phyloP scores from a whole-genome alignment of 2,797 vertebrate genomes.

The Cheirogaleus major region DNA sequence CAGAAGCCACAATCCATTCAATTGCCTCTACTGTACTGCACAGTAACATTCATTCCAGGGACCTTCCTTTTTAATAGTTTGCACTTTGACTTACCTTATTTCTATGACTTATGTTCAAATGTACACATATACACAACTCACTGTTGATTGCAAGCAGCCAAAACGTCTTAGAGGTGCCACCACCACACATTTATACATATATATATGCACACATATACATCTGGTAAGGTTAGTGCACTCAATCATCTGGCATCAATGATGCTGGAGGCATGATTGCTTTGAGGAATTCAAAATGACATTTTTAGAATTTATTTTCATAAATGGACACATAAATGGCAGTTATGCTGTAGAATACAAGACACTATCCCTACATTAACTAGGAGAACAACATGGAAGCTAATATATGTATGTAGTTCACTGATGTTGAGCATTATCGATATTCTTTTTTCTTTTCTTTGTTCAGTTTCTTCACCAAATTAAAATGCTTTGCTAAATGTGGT shows the following conservation, averaged over 20 bases:
- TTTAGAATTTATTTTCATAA: slow-evolving; percentile 36
- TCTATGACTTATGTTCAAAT: background rate
- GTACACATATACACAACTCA: background rate
- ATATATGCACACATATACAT: background rate
- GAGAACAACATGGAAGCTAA: background rate
- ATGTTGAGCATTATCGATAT: background rate
- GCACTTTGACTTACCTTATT: background rate
- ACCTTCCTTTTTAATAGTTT: slow-evolving; percentile 48
- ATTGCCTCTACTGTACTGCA: background rate
- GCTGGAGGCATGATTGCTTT: background rate
- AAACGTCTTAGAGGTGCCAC: background rate
- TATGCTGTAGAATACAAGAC: background rate
- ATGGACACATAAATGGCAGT: slow-evolving; percentile 7
- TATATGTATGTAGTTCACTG: background rate
- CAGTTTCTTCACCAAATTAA: slow-evolving; percentile 37
- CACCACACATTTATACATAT: background rate
- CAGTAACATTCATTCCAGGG: background rate
- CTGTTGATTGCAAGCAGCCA: background rate
- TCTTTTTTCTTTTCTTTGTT: background rate
- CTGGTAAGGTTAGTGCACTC: background rate
- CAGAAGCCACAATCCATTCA: background rate
- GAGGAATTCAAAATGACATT: slow-evolving; percentile 26
- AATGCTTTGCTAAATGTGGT: slow-evolving; percentile 30
- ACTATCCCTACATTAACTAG: background rate
- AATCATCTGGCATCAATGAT: background rate